These are phyloP conservation scores for Phasianus colchicus DNA, from an alignment of 2,113 vertebrate species.

Conservation along the genomic window DNA sequence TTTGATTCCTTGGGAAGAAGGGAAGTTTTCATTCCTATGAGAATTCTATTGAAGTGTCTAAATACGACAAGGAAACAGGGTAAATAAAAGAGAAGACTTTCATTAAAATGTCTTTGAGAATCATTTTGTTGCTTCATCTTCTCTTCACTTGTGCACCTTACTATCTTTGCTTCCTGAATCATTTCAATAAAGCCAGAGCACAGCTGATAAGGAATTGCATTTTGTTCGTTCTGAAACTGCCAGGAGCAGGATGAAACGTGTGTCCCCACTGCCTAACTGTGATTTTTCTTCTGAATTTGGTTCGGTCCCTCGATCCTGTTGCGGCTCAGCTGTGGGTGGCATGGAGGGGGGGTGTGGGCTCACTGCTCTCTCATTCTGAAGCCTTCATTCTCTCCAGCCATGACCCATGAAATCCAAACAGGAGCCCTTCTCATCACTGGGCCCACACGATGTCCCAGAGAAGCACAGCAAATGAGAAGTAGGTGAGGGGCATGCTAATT, in stretches of 20 bases:
- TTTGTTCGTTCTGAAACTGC: constrained; percentile 1
- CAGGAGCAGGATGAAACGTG: neutral
- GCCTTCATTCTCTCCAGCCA: neutral
- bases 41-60: neutral
- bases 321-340: neutral
- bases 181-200: neutral
- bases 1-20: constrained; percentile 16
- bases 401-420: neutral
- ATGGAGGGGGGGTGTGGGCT: rapidly evolving
- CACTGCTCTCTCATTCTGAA: neutral
- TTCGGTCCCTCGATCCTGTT: neutral
- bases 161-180: neutral
- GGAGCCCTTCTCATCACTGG: neutral
- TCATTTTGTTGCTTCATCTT: neutral
- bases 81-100: neutral
- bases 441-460: neutral
- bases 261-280: neutral
- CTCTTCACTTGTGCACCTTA: neutral
- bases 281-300: neutral
- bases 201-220: neutral
- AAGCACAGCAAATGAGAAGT: neutral
- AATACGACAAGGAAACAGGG: neutral
- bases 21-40: constrained; percentile 22
- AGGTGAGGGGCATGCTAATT: neutral
- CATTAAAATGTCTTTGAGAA: neutral